Conservation (phyloP, 2,888 invertebrate genomes). For the Tryphoninae sp. region DNA sequence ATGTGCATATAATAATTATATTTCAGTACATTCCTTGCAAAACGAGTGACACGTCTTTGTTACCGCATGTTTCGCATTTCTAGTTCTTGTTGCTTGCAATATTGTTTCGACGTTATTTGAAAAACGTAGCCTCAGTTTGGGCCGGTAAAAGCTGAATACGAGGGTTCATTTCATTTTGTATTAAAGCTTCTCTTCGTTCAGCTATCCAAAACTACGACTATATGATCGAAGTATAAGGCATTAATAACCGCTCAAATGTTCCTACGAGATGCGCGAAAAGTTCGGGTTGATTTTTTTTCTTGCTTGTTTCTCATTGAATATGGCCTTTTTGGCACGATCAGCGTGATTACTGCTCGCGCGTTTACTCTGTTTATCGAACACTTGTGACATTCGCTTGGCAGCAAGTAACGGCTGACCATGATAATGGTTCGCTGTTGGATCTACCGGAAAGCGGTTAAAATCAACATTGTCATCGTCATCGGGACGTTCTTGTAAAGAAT, state of each 20-base stretch:
- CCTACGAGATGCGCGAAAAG: constrained; percentile 58
- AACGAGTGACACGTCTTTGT: constrained; percentile 37
- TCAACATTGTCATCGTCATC: constrained; percentile 28
- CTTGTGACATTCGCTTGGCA: constrained; percentile 33
- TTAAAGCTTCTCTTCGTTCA: constrained; percentile 67
- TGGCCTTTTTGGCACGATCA: constrained; percentile 29
- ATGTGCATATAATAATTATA: constrained; percentile 18
- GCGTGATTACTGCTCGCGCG: background rate
- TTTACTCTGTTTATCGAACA: constrained; percentile 47
- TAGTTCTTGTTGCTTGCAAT: constrained; percentile 25
- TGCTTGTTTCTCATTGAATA: constrained; percentile 35
- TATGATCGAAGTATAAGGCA: constrained; percentile 63
- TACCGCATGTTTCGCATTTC: constrained; percentile 23
- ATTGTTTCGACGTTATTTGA: constrained; percentile 55
- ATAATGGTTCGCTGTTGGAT: constrained; percentile 19
- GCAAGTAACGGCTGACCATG: constrained; percentile 54
- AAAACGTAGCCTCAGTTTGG: constrained; percentile 58
- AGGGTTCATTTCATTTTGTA: constrained; percentile 64
- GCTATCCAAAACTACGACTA: constrained; percentile 69
- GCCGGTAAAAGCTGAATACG: constrained; percentile 64
- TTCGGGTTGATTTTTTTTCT: constrained; percentile 58
- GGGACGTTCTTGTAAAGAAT: constrained; percentile 18
- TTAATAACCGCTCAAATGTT: constrained; percentile 63
- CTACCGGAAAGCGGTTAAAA: constrained; percentile 37
- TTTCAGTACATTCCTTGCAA: constrained; percentile 37